These are phyloP conservation scores for Slavum lentiscoides DNA, from an alignment of 2,888 invertebrate species.

Conservation along the genomic window DNA sequence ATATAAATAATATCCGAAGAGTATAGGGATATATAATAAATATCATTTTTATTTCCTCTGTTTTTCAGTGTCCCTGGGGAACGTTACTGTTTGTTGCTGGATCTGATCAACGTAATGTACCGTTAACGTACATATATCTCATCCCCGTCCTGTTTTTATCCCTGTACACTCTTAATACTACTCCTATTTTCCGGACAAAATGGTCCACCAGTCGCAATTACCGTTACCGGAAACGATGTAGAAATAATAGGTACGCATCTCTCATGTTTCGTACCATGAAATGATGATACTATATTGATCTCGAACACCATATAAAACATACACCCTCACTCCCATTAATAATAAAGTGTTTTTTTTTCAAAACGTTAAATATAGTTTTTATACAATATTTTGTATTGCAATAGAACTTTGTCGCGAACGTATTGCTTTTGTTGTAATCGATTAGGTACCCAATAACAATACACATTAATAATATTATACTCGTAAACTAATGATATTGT, in stretches of 20 bases:
- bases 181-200: neutral
- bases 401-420: too few species aligned
- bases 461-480: too few species aligned
- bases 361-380: neutral
- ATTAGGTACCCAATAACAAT: too few species aligned
- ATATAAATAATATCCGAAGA: constrained; percentile 11
- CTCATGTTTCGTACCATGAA: neutral
- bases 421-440: too few species aligned
- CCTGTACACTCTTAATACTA: neutral
- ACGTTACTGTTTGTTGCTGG: constrained; percentile 22
- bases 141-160: neutral
- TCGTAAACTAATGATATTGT: too few species aligned
- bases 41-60: constrained; percentile 26
- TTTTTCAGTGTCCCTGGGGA: neutral
- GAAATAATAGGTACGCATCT: neutral
- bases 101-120: constrained; percentile 44
- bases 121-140: constrained; percentile 8
- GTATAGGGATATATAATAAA: constrained; percentile 5
- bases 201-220: constrained; percentile 6
- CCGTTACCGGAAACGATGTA: constrained; percentile 12
- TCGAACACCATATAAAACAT: neutral
- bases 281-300: neutral
- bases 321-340: neutral
- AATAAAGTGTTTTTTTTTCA: neutral
- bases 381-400: too few species aligned